phyloP scores from a whole-genome alignment of 1,140 invertebrate species.

The Chionoecetes opilio region DNA sequence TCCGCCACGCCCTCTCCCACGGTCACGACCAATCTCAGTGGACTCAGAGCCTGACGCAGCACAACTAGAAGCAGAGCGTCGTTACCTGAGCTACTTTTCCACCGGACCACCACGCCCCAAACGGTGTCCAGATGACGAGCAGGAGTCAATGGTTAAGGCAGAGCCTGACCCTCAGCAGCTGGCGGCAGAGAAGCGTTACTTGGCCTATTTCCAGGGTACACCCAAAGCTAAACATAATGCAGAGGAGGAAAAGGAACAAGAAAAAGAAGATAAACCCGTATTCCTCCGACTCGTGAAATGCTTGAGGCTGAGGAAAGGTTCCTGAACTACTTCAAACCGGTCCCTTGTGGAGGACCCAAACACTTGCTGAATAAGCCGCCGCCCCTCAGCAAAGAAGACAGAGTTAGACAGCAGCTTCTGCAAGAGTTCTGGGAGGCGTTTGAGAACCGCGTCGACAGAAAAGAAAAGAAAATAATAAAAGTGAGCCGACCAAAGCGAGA shows the following conservation, averaged over 20 bases:
- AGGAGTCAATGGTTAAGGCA: not conserved
- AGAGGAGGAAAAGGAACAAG: constrained; percentile 63
- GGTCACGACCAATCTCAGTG: not conserved
- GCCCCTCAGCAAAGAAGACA: constrained; percentile 71
- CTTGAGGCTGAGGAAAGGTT: constrained; percentile 79
- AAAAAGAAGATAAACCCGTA: constrained; percentile 53
- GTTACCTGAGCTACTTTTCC: constrained; percentile 76
- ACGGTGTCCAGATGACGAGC: constrained; percentile 43
- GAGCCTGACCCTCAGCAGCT: constrained; percentile 58
- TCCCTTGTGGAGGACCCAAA: constrained; percentile 74
- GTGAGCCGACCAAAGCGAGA: constrained; percentile 79
- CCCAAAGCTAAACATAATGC: constrained; percentile 78
- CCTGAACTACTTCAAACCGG: constrained; percentile 78
- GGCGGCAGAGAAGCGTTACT: constrained; percentile 69
- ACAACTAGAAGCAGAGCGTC: constrained; percentile 65
- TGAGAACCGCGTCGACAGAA: constrained; percentile 67
- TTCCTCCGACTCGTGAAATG: constrained; percentile 74
- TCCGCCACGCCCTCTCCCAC: constrained; percentile 56
- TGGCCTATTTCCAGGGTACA: constrained; percentile 78
- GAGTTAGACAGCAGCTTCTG: constrained; percentile 68
- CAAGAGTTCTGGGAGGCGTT: constrained; percentile 78
- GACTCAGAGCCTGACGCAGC: constrained; percentile 54
- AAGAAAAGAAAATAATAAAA: constrained; percentile 76
- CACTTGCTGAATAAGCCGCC: constrained; percentile 69
- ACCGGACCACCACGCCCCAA: constrained; percentile 71